phyloP scores from a whole-genome alignment of 2,888 invertebrate species.

The Antheraea assamensis region DNA sequence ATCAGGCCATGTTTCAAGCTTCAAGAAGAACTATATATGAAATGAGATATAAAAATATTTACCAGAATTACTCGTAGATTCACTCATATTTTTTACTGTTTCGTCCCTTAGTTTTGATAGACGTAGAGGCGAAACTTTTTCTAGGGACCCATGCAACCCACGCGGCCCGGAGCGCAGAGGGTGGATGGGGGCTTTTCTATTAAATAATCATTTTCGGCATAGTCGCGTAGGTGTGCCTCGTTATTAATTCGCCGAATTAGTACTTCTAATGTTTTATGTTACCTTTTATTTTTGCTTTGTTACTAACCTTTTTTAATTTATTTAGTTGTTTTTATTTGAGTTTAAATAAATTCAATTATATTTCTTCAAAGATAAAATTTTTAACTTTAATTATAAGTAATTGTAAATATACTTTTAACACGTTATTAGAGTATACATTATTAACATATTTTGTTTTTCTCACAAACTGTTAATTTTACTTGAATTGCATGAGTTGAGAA shows the following conservation, averaged over 20 bases:
- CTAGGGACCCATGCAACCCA: slow-evolving; percentile 68
- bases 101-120: slow-evolving; percentile 65
- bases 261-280: slow-evolving; percentile 39
- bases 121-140: slow-evolving; percentile 72
- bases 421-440: too few relatives aligned
- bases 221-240: slow-evolving; percentile 59
- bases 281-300: slow-evolving; percentile 22
- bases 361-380: too few relatives aligned
- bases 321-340: too few relatives aligned
- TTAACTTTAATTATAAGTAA: too few relatives aligned
- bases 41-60: slow-evolving; percentile 10
- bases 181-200: slow-evolving; percentile 62
- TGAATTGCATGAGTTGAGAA: too few relatives aligned
- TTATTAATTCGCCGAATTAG: slow-evolving; percentile 65
- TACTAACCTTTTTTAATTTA: not conserved
- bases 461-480: too few relatives aligned
- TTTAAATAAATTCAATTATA: too few relatives aligned
- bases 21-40: not conserved
- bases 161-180: slow-evolving; percentile 56
- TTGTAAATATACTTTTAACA: too few relatives aligned
- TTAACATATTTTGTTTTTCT: too few relatives aligned
- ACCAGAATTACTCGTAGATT: slow-evolving; percentile 16
- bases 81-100: slow-evolving; percentile 46
- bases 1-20: not conserved
- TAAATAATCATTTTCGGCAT: slow-evolving; percentile 73